These are phyloP conservation scores for Chionoecetes opilio DNA, from an alignment of 1,140 invertebrate genomes.

Conservation along the genomic window DNA sequence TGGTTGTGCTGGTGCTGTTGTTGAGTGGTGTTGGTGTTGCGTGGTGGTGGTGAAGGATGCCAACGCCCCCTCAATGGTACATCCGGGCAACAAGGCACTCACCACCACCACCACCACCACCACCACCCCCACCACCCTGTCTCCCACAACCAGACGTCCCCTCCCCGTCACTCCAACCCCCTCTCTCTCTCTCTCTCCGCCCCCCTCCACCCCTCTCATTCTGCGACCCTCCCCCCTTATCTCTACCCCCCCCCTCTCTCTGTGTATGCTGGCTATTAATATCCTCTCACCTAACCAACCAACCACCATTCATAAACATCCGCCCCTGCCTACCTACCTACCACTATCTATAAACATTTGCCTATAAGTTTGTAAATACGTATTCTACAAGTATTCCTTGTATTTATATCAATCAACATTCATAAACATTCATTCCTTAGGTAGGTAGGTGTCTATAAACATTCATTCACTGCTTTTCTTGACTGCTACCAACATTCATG, in stretches of 20 bases:
- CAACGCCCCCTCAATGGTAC: slow-evolving; percentile 50
- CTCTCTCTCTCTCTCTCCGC: background rate
- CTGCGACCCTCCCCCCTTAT: background rate
- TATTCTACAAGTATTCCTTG: no score
- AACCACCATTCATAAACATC: background rate
- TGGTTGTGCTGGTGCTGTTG: no score
- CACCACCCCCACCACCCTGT: background rate
- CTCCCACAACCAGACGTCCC: background rate
- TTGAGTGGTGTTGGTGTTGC: no score
- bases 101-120: background rate
- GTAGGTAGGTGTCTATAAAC: no score
- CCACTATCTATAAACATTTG: background rate
- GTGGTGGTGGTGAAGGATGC: background rate
- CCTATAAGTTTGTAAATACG: no score
- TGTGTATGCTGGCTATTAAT: no score
- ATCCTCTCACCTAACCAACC: background rate
- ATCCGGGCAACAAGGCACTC: slow-evolving; percentile 50
- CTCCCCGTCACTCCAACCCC: background rate
- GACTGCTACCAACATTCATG: no score
- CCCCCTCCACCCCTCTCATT: background rate
- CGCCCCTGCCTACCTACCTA: background rate
- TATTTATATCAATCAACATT: no score
- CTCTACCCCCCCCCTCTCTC: background rate
- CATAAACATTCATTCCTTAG: no score
- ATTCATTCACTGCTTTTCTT: no score